Conservation (phyloP, 2,888 invertebrate species). For the Nasonia oneida region DNA sequence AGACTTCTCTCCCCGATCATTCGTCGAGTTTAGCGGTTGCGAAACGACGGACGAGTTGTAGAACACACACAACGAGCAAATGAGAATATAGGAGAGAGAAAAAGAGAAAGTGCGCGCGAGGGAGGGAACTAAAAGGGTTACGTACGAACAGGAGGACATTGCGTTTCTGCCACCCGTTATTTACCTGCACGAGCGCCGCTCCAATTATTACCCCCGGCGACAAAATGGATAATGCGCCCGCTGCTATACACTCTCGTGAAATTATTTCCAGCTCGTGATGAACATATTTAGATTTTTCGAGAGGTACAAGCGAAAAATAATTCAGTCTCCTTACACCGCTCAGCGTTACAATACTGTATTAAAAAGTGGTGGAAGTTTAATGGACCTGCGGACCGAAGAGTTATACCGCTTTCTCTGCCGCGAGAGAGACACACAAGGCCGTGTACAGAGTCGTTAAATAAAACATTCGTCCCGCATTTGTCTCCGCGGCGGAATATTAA, state of each 20-base stretch:
- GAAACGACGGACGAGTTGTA: slow-evolving; percentile 76
- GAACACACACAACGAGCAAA: slow-evolving; percentile 72
- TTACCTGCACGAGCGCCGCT: background rate
- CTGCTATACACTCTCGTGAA: background rate
- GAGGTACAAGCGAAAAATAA: background rate
- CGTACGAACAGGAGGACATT: background rate
- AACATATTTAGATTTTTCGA: background rate
- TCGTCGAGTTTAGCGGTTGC: slow-evolving; percentile 73
- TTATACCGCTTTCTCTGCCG: slow-evolving; percentile 42
- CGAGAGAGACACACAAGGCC: background rate
- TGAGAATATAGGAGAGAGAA: slow-evolving; percentile 75
- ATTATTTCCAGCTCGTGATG: background rate
- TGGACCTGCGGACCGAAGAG: slow-evolving; percentile 50
- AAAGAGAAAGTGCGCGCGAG: slow-evolving; percentile 66
- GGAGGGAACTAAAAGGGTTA: slow-evolving; percentile 40
- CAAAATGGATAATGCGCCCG: background rate
- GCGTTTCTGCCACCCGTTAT: background rate
- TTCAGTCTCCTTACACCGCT: background rate
- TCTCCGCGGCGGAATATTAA: slow-evolving; percentile 60
- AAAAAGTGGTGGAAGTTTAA: slow-evolving; percentile 62
- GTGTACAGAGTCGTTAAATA: slow-evolving; percentile 52
- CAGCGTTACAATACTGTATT: slow-evolving; percentile 56
- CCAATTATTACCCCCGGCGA: background rate
- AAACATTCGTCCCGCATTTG: slow-evolving; percentile 63
- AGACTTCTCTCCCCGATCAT: slow-evolving; percentile 66